A percentile compares a stretch with the other conserved stretches of the same genome.
Conservation (phyloP, 2,888 invertebrate species). For the Tolmerus cingulatus region DNA sequence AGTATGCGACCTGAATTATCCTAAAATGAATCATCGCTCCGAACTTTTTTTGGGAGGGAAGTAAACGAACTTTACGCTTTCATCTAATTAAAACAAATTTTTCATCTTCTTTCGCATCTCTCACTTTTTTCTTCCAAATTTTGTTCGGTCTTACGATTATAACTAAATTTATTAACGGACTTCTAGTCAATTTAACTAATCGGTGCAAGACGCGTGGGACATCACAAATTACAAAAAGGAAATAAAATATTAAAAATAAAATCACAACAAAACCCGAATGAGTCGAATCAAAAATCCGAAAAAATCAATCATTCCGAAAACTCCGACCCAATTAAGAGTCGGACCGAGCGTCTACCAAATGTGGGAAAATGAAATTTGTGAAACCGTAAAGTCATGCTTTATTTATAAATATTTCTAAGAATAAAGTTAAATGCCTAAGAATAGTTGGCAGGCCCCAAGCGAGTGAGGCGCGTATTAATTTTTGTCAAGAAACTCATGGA, state of each 20-base stretch:
- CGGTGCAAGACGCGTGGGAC: neutral
- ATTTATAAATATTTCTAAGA: conserved; percentile 28
- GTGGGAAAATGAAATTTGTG: conserved; percentile 16
- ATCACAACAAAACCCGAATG: neutral
- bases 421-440: conserved; percentile 36
- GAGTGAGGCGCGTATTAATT: neutral
- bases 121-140: neutral
- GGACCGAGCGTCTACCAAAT: conserved; percentile 3
- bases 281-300: neutral
- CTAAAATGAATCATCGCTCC: neutral
- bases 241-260: neutral
- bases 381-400: conserved; percentile 39
- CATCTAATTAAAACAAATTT: neutral
- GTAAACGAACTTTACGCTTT: neutral
- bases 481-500: conserved; percentile 23
- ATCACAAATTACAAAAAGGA: neutral
- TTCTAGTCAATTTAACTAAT: neutral
- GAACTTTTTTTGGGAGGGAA: neutral
- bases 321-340: neutral
- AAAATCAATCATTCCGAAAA: neutral
- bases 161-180: conserved; percentile 4
- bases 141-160: neutral
- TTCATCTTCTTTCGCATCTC: neutral
- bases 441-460: conserved; percentile 34
- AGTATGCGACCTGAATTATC: neutral